Base-by-base conservation (phyloP, 2,888 invertebrate species). In the Pristionchus arcanus region DNA sequence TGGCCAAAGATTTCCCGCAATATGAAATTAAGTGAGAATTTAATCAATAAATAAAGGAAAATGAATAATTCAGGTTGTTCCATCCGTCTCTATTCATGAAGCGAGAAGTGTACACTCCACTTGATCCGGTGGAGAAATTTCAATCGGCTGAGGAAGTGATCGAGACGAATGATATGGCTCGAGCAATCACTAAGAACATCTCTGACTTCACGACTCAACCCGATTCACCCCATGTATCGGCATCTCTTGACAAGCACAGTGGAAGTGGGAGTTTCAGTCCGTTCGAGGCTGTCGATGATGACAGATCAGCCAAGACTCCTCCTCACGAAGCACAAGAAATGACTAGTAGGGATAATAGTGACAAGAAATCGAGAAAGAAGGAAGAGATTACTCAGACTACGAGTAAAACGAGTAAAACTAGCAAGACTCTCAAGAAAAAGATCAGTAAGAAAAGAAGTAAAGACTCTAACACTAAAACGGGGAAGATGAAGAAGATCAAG, bases 141-240 rank as follows among this genome's bases (percentile, higher is more conserved):
- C 59, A 85, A 85, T 85, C 84, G 59, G 84, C 34, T 11, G 84
- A 85, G 28, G 84, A 85, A 59, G 84, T 59, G 7, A 85, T 85
- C 19, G 84, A 85, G 37, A 59, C 59, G 19, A 85, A 85, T 59
- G 84, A 85, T 15, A 85, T 85, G 84, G 84, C 84, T 34, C 34
- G 59, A 59, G 84, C 59, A 28, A 85, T 85, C 34, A 85, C 84
- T 34, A 85, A 81, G 81, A 81, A 81, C n/a, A 81, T 81, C 81
- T 81, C 81, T 25, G 81, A 81, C 53, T 81, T 81, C 81, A 81
- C 49, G 0, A 81, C 42, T 16, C 81, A 81, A 53, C 81, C 81
- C n/a, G 81, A 81, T 25, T 81, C 81, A n/a, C 81, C 81, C 49
- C 81, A 81, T 53, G 28, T 49, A 25, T 49, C 81, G 25, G 42